Evolutionary conservation across 2,113 vertebrate species (phyloP).

Genomic region (Brevimyrus niger): DNA sequence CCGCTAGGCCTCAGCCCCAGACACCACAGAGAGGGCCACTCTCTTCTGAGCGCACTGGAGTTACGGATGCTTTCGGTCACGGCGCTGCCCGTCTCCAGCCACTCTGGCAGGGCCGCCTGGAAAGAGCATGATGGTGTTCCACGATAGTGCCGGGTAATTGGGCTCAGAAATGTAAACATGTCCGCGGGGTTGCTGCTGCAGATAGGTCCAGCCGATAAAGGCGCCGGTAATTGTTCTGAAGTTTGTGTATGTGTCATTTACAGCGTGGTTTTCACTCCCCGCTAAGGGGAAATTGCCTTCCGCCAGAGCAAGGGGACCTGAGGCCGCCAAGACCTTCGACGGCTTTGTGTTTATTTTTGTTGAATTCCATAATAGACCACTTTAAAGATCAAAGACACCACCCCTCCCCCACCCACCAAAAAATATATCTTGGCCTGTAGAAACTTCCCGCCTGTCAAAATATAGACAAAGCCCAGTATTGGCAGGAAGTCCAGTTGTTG

Average conservation of each 20-base stretch:
- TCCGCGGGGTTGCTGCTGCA: constrained; percentile 35
- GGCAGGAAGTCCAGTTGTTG: background rate
- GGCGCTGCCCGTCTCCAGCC: constrained; percentile 40
- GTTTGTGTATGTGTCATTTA: constrained; percentile 42
- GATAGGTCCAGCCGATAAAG: constrained; percentile 40
- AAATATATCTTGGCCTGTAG: constrained; percentile 37
- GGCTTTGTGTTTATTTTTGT: constrained; percentile 49
- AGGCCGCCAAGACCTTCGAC: constrained; percentile 37
- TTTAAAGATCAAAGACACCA: constrained; percentile 41
- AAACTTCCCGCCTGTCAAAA: constrained; percentile 40
- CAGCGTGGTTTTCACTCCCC: constrained; percentile 39
- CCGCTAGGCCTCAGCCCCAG: background rate
- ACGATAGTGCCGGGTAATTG: constrained; percentile 46
- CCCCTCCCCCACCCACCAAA: constrained; percentile 6
- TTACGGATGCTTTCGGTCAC: constrained; percentile 44
- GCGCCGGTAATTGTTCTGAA: constrained; percentile 45
- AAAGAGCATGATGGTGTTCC: constrained; percentile 30
- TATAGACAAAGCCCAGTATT: constrained; percentile 26
- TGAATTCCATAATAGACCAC: constrained; percentile 42
- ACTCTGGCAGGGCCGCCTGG: constrained; percentile 44
- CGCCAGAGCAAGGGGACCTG: constrained; percentile 27
- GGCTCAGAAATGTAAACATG: constrained; percentile 45
- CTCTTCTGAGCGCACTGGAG: constrained; percentile 25
- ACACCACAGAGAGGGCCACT: background rate
- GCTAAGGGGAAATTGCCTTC: constrained; percentile 55